Base-by-base conservation (phyloP, 2,113 vertebrate genomes). In the Athene cunicularia region DNA sequence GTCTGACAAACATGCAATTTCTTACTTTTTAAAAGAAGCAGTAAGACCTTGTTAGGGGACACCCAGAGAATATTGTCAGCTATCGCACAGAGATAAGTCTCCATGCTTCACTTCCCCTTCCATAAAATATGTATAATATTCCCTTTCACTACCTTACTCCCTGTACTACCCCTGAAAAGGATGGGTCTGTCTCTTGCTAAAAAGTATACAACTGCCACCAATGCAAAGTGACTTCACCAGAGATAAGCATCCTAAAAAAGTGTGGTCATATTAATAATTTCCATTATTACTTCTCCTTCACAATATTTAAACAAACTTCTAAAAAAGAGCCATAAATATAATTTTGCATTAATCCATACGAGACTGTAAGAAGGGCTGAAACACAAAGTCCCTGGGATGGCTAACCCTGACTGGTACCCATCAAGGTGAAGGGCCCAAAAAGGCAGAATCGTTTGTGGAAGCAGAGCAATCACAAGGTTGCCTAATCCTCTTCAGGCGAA, bases 151-250 rank as follows among this genome's bases (percentile, higher is more conserved):
- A 27, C 30, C 27, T 82, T 62, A 53, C 33, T 91, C 33, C 18
- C 45, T 72, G 70, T 67, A 35, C 33, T n/a, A 9, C 17, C 13
- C 68, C 62, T 56, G 18, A 86, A n/a, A 26, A 45, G 35, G 24
- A 95, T 2, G 4, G 18, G 15, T 21, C 41, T 87, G 8, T 33
- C 27, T 67, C 62, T 67, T 56, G 49, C 20, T 71, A 39, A 49
- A 47, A 88, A 27, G 6, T 4, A 8, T 4, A 53, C 43, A 77
- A 7, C 12, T 2, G 1, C 8, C 2, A 3, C n/a, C 72, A 64
- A 35, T 59, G 76, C n/a, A 59, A 79, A 84, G 43, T 8, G 4
- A 67, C 12, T 58, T 80, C 43, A 59, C 23, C 43, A 12, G 12
- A 50, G 43, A 80, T 4, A 19, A 72, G 6, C 60, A 82, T 9